Evolutionary conservation across 2,113 vertebrate genomes (phyloP).

Genomic region (zebrafish (Danio rerio)): GRCz12tu NC_133199.1:31798501-31799000

Average conservation of each 20-base stretch:
- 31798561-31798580: slow-evolving; percentile 7
- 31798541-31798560: slow-evolving; percentile 12
- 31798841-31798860: not conserved
- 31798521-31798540: slow-evolving; percentile 5
- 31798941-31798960: too few species aligned
- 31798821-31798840: too few species aligned
- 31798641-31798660: not conserved
- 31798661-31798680: not conserved
- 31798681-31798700: not conserved
- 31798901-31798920: too few species aligned
- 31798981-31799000: too few species aligned
- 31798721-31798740: slow-evolving; percentile 34
- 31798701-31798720: slow-evolving; percentile 13
- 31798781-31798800: slow-evolving; percentile 8
- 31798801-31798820: not conserved
- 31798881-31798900: too few species aligned
- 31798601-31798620: slow-evolving; percentile 16
- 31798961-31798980: too few species aligned
- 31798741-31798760: slow-evolving; percentile 17
- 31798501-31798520: not conserved
- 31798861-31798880: too few species aligned
- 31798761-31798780: slow-evolving; percentile 32
- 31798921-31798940: too few species aligned
- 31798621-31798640: not conserved
- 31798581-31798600: slow-evolving; percentile 11